Conservation (phyloP, 2,797 vertebrate genomes). For the Trematomus bernacchii region DNA sequence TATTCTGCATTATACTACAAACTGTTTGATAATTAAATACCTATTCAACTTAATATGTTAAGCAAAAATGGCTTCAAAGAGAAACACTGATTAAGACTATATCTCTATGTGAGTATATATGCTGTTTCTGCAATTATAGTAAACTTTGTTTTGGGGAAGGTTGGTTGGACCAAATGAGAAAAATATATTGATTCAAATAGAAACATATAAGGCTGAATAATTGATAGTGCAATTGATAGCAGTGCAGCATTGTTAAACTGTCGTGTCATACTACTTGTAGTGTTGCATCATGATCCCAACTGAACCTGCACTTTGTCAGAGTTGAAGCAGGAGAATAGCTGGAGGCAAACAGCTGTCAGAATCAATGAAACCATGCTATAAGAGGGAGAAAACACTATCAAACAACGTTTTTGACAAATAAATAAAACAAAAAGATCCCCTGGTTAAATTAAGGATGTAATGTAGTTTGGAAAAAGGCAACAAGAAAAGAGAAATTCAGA, state of each 20-base stretch:
- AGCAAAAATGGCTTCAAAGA: too few relatives aligned
- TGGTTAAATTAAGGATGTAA: slow-evolving; percentile 14
- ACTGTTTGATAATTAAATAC: background rate
- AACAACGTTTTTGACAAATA: slow-evolving; percentile 34
- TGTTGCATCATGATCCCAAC: slow-evolving; percentile 22
- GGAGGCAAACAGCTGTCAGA: slow-evolving; percentile 62
- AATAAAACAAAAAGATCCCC: slow-evolving; percentile 11
- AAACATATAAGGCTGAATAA: background rate
- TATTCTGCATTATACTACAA: background rate
- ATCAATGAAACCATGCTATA: slow-evolving; percentile 45
- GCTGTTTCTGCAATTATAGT: too few relatives aligned
- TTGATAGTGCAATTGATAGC: background rate
- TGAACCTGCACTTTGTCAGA: slow-evolving; percentile 46
- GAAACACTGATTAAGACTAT: too few relatives aligned
- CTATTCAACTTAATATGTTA: background rate
- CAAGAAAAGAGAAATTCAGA: slow-evolving; percentile 6
- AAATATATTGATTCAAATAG: background rate
- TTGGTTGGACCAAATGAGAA: too few relatives aligned
- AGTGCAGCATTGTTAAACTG: slow-evolving; percentile 1
- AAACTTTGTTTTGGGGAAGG: too few relatives aligned
- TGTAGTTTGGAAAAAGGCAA: slow-evolving; percentile 18
- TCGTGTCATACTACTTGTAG: background rate
- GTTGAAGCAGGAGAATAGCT: slow-evolving; percentile 53
- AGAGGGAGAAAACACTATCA: slow-evolving; percentile 29
- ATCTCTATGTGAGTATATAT: too few relatives aligned